A percentile compares a stretch with the other conserved stretches of the same genome.
These are phyloP conservation scores for Patella caerulea DNA, from an alignment of 2,888 invertebrate species.

Conservation along the genomic window DNA sequence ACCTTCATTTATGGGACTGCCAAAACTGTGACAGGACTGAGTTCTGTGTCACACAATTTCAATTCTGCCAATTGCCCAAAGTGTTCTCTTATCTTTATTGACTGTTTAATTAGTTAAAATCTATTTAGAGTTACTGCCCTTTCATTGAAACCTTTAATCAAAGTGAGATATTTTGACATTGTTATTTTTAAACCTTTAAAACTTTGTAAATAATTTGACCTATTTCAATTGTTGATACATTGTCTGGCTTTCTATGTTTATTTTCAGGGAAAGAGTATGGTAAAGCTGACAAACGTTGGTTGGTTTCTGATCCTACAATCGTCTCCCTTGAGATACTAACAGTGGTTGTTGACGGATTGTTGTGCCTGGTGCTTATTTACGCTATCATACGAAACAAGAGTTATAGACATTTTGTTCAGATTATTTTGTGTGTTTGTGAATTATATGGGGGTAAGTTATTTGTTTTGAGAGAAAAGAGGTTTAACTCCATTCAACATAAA, in stretches of 20 bases:
- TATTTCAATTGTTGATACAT: neutral
- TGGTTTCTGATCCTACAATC: slow-evolving; percentile 65
- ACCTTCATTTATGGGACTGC: no score
- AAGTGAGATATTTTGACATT: neutral
- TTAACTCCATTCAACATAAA: no score
- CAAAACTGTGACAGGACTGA: no score
- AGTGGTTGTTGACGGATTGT: slow-evolving; percentile 54
- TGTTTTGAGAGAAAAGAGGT: neutral
- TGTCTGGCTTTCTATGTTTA: neutral
- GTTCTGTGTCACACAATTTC: no score
- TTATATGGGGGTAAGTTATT: slow-evolving; percentile 66
- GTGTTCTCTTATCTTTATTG: no score
- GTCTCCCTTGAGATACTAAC: slow-evolving; percentile 67
- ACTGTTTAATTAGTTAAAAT: no score
- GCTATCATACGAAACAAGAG: slow-evolving; percentile 54
- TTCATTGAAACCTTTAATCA: no score
- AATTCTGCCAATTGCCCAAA: no score
- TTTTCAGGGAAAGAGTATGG: slow-evolving; percentile 69
- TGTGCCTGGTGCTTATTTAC: slow-evolving; percentile 56
- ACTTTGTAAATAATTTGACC: neutral
- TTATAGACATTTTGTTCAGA: slow-evolving; percentile 66
- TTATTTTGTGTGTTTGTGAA: slow-evolving; percentile 66
- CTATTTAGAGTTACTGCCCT: no score
- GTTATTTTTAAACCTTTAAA: neutral
- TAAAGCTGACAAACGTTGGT: slow-evolving; percentile 68